These are phyloP conservation scores for Saturnia pavonia DNA, from an alignment of 2,888 invertebrate genomes.

Conservation along the genomic window DNA sequence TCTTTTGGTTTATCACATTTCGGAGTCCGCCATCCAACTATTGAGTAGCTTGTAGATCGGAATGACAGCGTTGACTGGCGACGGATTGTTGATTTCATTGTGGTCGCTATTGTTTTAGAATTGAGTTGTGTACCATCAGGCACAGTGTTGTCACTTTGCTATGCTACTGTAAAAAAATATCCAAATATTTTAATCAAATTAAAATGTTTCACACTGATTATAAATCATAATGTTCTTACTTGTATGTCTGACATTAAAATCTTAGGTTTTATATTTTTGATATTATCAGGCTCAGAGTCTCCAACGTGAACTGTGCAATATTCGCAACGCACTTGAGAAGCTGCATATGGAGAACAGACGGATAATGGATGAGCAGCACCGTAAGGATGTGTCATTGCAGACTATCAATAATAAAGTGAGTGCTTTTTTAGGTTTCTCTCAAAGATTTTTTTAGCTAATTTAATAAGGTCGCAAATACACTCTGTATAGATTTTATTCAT, in stretches of 20 bases:
- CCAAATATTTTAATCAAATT: too few species aligned
- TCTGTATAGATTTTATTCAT: not conserved
- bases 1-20: too few species aligned
- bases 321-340: constrained; percentile 59
- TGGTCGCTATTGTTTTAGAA: too few species aligned
- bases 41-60: too few species aligned
- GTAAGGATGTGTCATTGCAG: constrained; percentile 51
- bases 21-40: too few species aligned
- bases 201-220: not conserved
- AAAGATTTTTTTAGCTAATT: not conserved
- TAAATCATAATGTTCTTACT: not conserved
- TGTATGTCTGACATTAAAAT: not conserved
- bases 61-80: too few species aligned
- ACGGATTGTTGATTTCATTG: too few species aligned
- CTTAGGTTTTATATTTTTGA: not conserved
- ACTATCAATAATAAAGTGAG: constrained; percentile 53
- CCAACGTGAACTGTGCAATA: constrained; percentile 72
- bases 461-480: not conserved
- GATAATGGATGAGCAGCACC: constrained; percentile 64
- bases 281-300: constrained; percentile 62
- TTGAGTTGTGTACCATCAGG: too few species aligned
- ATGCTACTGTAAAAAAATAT: too few species aligned
- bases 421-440: not conserved
- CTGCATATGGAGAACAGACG: constrained; percentile 63
- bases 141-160: too few species aligned